phyloP scores from a whole-genome alignment of 2,113 vertebrate species.

The Apeltes quadracus region DNA sequence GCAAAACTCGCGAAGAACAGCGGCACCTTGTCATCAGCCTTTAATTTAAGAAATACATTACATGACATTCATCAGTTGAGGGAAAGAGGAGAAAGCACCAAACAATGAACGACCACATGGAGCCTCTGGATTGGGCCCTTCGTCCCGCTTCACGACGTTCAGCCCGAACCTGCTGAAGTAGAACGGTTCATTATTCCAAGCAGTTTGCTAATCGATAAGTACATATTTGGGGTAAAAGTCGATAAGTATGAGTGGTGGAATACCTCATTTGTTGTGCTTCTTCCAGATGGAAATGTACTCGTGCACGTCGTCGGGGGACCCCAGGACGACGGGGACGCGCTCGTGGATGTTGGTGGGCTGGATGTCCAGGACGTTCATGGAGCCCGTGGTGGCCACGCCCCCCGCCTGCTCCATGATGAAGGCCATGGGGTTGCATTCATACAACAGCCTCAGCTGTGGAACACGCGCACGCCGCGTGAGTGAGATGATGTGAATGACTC shows the following conservation, averaged over 20 bases:
- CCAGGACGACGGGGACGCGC: slow-evolving; percentile 89
- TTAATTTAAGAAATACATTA: slow-evolving; percentile 74
- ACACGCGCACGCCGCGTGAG: background rate
- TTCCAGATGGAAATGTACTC: slow-evolving; percentile 90
- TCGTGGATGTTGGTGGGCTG: slow-evolving; percentile 92
- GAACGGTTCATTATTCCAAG: background rate
- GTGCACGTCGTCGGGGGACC: slow-evolving; percentile 93
- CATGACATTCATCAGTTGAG: too few species aligned
- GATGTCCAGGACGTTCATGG: slow-evolving; percentile 88
- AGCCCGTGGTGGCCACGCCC: slow-evolving; percentile 92
- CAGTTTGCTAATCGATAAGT: background rate
- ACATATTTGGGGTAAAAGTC: background rate
- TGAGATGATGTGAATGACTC: background rate
- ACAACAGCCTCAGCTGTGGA: slow-evolving; percentile 90
- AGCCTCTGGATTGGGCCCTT: background rate
- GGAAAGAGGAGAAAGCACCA: slow-evolving; percentile 1
- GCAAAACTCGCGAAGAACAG: background rate
- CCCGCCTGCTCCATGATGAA: slow-evolving; percentile 95
- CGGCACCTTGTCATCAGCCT: slow-evolving; percentile 8
- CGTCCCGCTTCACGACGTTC: background rate
- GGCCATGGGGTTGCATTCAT: slow-evolving; percentile 98
- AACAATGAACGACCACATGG: slow-evolving; percentile 8
- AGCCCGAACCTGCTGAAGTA: background rate
- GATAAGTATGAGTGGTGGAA: background rate
- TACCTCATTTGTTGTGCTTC: slow-evolving; percentile 85